Evolutionary conservation across 2,797 vertebrate genomes (phyloP), one percentile per base, ranked within the genome.

Genomic region (Loris lydekkerianus): DNA sequence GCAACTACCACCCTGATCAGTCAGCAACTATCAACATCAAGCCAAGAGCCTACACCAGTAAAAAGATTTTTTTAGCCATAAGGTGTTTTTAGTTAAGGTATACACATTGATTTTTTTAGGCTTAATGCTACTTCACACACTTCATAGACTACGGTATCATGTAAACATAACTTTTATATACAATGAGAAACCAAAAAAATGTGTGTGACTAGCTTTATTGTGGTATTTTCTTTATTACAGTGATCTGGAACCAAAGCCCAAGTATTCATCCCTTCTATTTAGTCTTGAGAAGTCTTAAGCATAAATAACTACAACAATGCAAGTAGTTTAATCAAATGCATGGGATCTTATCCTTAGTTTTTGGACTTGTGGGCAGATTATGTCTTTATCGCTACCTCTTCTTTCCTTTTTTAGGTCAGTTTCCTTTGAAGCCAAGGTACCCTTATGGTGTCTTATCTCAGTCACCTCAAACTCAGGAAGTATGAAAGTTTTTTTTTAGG

Each of bases 301-400:
- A 83, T 29, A 85, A 96, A 73, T 78, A 93, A 63, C 17, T 77
- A 37, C 34, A 93, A 91, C 11, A 82, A 49, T 53, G 7, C 60
- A 94, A 88, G n/a, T 46, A 83, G 10, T 93, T 49, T 37, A 75
- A 92, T 67, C 87, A 93, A 94, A 93, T 31, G n/a, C 65, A 82
- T 21, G 14, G 40, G 67, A 76, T 9, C 46, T 77, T 31, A 72
- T 80, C 60, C 67, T 83, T 49, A 14, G 17, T 61, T n/a, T 91
- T 25, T 75, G 73, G 37, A 77, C 46, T 95, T 53, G 37, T 2
- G 14, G 43, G 31, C 13, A 34, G 34, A 40, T 18, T 10, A 72
- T 60, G 31, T 84, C 83, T 63, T 88, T 43, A 89, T 4, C 40
- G 40, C 46, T 86, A 89, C 67, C 27, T 87, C 15, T 49, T 78